A percentile compares a stretch with the other conserved stretches of the same genome.
These are phyloP conservation scores for Ariopsis seemanni DNA, from an alignment of 2,113 vertebrate species.

Conservation along the genomic window DNA sequence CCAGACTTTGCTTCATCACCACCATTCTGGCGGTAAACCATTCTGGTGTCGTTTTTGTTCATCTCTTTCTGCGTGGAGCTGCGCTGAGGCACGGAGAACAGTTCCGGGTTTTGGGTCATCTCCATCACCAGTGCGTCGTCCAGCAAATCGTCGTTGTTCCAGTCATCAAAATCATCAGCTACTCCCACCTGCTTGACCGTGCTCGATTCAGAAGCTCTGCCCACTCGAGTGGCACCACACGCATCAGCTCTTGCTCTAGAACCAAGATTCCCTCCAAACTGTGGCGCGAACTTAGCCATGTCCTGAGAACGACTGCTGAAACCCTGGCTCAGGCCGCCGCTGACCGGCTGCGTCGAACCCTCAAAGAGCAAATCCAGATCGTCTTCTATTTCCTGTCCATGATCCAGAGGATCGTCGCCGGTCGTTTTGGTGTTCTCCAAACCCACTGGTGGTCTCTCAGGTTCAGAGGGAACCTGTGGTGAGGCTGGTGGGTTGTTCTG, in stretches of 20 bases:
- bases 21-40: slow-evolving; percentile 11
- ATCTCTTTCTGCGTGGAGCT: slow-evolving; percentile 61
- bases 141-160: slow-evolving; percentile 79
- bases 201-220: rapidly evolving
- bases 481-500: background rate
- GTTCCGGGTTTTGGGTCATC: slow-evolving; percentile 78
- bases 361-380: slow-evolving; percentile 85
- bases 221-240: slow-evolving; percentile 21
- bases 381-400: slow-evolving; percentile 64
- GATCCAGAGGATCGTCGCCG: background rate
- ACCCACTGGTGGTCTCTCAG: background rate
- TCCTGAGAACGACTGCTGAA: slow-evolving; percentile 42
- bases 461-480: background rate
- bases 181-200: background rate
- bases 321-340: slow-evolving; percentile 73
- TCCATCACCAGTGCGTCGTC: slow-evolving; percentile 80
- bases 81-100: slow-evolving; percentile 53
- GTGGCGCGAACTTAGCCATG: background rate
- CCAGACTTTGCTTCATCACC: background rate
- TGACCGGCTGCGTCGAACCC: slow-evolving; percentile 79
- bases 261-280: background rate
- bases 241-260: background rate
- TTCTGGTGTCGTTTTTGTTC: background rate
- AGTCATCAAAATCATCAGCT: slow-evolving; percentile 73
- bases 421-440: background rate